A percentile compares a stretch with the other conserved stretches of the same genome.
phyloP scores from a whole-genome alignment of 2,113 vertebrate genomes.

The Arothron firmamentum region DNA sequence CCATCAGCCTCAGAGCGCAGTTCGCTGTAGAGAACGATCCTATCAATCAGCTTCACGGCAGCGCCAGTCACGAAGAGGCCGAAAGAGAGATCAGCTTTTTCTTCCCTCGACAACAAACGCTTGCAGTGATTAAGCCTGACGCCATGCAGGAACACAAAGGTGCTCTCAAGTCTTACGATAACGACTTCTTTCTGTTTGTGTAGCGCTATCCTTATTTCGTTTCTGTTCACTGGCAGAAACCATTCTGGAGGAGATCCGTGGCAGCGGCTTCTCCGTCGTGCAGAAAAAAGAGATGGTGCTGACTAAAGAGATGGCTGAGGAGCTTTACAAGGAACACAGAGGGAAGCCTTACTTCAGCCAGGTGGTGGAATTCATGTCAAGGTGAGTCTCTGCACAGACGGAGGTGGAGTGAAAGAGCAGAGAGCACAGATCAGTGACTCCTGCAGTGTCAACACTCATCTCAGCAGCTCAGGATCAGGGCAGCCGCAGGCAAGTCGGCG shows the following conservation, averaged over 20 bases:
- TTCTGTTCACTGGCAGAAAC: slow-evolving; percentile 61
- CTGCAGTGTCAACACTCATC: slow-evolving; percentile 32
- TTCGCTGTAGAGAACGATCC: slow-evolving; percentile 59
- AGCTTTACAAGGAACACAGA: slow-evolving; percentile 80
- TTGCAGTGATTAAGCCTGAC: slow-evolving; percentile 77
- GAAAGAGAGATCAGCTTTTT: slow-evolving; percentile 73
- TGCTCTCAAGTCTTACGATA: slow-evolving; percentile 14
- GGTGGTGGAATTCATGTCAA: slow-evolving; percentile 80
- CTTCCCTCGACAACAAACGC: slow-evolving; percentile 73
- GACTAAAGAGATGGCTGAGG: slow-evolving; percentile 74
- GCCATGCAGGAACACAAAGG: slow-evolving; percentile 71
- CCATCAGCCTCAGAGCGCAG: slow-evolving; percentile 65
- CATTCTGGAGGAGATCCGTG: slow-evolving; percentile 76
- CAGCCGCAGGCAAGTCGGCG: slow-evolving; percentile 32
- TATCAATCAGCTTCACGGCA: slow-evolving; percentile 77
- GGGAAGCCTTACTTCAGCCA: slow-evolving; percentile 80
- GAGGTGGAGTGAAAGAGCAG: not conserved
- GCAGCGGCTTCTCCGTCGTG: slow-evolving; percentile 76
- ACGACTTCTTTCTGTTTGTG: not conserved
- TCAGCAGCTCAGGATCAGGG: slow-evolving; percentile 36
- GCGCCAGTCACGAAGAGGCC: slow-evolving; percentile 62
- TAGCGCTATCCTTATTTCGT: not conserved
- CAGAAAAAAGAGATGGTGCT: slow-evolving; percentile 75
- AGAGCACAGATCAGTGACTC: not conserved
- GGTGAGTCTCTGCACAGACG: slow-evolving; percentile 67